Evolutionary conservation across 2,888 invertebrate genomes (phyloP), one percentile per base, ranked within the genome.

Genomic region (Therioaphis trifolii): DNA sequence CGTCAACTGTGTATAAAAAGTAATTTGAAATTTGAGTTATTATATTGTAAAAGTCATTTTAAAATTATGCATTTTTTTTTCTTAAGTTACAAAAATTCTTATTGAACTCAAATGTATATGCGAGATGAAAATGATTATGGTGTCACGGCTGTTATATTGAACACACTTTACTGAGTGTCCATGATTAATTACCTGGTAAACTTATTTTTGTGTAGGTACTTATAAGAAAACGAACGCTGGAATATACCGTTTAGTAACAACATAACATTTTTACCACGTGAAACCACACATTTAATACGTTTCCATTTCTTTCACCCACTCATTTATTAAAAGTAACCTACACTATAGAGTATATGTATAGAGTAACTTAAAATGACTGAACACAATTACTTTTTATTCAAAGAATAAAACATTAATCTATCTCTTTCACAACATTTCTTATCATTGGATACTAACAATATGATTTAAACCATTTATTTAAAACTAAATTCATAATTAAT

Each of bases 361-460:
- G 35, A 74, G 35, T 35, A 21, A 9, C 55, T 71, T 74, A 35
- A 15, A 52, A 74, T 24, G 29, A 55, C 52, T 15, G n/a, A n/a
- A 55, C 11, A 74, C 52, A 74, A 74, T 74, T 74, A 35, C n/a
- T 18, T 74, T 55, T 74, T 55, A 52, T 35, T 35, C 55, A 15
- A 9, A 21, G 21, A 55, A 74, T 35, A 74, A 74, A 27, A 74
- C 21, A 35, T 35, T 71, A 72, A 49, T 72, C 71, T 29, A 72
- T 14, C 49, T 52, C 72, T 52, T 74, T 55, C 72, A 35, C 52
- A 21, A 15, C 11, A 1, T 29, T 72, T 14, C 29, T 72, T 52
- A 72, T 21, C 52, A 52, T 21, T 72, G 21, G 55, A 52, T 55
- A 49, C 27, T 7, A 52, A 72, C 71, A 72, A 72, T 14, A 5